Percentiles rank a stretch among this genome's conserved stretches.
phyloP scores from a whole-genome alignment of 2,888 invertebrate genomes.

The Parasteatoda lunata region DNA sequence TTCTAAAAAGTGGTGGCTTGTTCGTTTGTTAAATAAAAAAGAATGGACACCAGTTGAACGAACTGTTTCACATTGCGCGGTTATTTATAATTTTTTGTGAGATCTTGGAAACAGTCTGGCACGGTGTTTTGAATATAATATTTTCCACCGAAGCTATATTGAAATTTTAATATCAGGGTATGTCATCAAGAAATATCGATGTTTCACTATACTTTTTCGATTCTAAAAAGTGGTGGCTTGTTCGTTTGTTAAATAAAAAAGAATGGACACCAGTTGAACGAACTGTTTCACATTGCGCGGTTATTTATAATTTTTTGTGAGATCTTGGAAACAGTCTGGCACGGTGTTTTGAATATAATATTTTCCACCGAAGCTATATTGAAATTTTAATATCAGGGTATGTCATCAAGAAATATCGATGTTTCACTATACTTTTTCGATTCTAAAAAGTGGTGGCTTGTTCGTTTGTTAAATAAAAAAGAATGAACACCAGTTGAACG shows the following conservation, averaged over 20 bases:
- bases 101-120: constrained; percentile 4
- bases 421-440: too few species aligned
- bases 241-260: constrained; percentile 8
- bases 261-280: constrained; percentile 31
- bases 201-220: too few species aligned
- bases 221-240: constrained; percentile 25
- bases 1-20: constrained; percentile 25
- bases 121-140: too few species aligned
- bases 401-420: too few species aligned
- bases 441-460: constrained; percentile 25
- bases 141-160: too few species aligned
- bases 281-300: constrained; percentile 15
- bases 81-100: not conserved
- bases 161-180: too few species aligned
- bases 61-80: constrained; percentile 15
- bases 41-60: constrained; percentile 31
- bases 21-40: constrained; percentile 9
- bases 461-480: constrained; percentile 8
- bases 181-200: too few species aligned
- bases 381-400: too few species aligned
- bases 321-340: too few species aligned
- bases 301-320: too few species aligned
- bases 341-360: too few species aligned
- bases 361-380: too few species aligned
- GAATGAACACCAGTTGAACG: constrained; percentile 33